A percentile compares a stretch with the other conserved stretches of the same genome.
phyloP scores from a whole-genome alignment of 1,140 invertebrate species.

The Dendrolimus punctatus region DNA sequence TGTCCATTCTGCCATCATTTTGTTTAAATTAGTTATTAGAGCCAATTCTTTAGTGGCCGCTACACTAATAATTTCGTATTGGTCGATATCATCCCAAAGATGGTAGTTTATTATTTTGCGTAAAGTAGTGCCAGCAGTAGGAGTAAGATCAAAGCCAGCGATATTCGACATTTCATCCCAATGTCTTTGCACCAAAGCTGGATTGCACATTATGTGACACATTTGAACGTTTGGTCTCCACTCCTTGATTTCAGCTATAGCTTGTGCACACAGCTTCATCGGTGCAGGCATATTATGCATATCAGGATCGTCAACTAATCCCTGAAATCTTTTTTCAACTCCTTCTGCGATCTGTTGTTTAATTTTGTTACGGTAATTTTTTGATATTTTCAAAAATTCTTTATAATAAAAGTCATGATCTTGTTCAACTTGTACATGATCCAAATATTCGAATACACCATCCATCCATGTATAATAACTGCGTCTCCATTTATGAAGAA shows the following conservation, averaged over 20 bases:
- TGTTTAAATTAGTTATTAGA: constrained; percentile 83
- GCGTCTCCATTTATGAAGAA: constrained; percentile 80
- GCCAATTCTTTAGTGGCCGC: constrained; percentile 90
- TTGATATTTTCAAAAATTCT: constrained; percentile 84
- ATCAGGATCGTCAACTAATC: constrained; percentile 84
- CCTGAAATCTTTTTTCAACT: constrained; percentile 76
- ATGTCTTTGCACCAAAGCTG: constrained; percentile 87
- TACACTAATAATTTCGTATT: constrained; percentile 91
- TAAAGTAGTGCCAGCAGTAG: constrained; percentile 88
- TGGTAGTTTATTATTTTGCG: constrained; percentile 85
- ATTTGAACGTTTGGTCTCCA: constrained; percentile 87
- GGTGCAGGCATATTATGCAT: constrained; percentile 83
- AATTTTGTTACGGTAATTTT: constrained; percentile 85
- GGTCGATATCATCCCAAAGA: constrained; percentile 81
- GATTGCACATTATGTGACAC: constrained; percentile 89
- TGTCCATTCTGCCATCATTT: constrained; percentile 91
- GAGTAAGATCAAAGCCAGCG: constrained; percentile 87
- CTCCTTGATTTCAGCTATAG: constrained; percentile 82
- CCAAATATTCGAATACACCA: constrained; percentile 89
- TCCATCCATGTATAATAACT: constrained; percentile 91
- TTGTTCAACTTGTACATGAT: constrained; percentile 80
- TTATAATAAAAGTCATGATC: constrained; percentile 81
- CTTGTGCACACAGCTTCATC: constrained; percentile 80
- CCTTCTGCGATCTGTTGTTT: constrained; percentile 82
- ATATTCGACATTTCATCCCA: constrained; percentile 93